Evolutionary conservation across 2,797 vertebrate species (phyloP), one percentile per base, ranked within the genome.

Genomic region (Phylloscopus collybita): DNA sequence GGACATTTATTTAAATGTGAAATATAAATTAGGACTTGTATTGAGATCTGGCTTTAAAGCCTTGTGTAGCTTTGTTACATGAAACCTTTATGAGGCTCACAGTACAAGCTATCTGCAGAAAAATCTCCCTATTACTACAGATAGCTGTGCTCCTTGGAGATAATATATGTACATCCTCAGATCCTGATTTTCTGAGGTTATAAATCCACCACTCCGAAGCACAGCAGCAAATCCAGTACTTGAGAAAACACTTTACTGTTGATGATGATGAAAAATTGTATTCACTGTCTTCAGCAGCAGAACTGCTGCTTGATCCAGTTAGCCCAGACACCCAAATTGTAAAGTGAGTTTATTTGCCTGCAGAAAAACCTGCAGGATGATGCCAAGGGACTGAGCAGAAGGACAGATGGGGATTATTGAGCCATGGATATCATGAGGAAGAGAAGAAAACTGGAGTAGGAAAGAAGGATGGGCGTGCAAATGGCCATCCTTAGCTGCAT

Each of bases 141-240:
- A 93, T 78, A 74, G 92, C 93, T 95, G 27, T 86, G 45, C 69
- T 96, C 79, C 88, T 90, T 80, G 92, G 81, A 92, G 92, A 69
- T 96, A 94, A 91, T 94, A 50, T 89, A 95, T 92, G 88, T 94
- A 95, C 92, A 87, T 82, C 78, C 86, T 92, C 91, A 95, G 71
- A 95, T 95, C 74, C 69, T 80, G 88, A 86, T 93, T 95, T 95
- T 89, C 92, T 85, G 11, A 87, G 83, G 90, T 82, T 92, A 87
- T 95, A 96, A 96, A 95, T 95, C 88, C 83, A 90, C 53, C 76
- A 67, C 71, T 88, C 80, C 0, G 0, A 95, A 90, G 95, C 83
- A 88, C 62, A 95, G 94, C 72, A 89, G 88, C 84, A 95, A 96
- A 96, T 89, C 86, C 86, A 69, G 75, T 44, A 62, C 93, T 91